Percentiles rank a stretch among this genome's conserved stretches.
Evolutionary conservation across 2,888 invertebrate genomes (phyloP).

Genomic region (Cephonodes hylas): DNA sequence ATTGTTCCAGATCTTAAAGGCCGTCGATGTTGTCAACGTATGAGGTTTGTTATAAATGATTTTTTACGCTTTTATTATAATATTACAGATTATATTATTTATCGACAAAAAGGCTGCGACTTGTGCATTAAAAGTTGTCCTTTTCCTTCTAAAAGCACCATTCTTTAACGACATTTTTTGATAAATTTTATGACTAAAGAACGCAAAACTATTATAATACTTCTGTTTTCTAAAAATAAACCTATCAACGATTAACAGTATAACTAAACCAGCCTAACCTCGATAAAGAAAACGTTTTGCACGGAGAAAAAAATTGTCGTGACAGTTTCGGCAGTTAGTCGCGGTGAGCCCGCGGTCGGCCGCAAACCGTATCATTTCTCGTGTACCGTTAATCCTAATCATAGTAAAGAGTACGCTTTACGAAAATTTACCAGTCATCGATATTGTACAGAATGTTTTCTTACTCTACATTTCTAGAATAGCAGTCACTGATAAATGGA

Average conservation of each 20-base stretch:
- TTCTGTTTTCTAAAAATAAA: too few relatives aligned
- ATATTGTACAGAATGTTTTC: neutral
- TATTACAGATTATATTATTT: too few relatives aligned
- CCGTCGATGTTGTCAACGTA: slow-evolving; percentile 20
- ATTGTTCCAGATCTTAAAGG: slow-evolving; percentile 35
- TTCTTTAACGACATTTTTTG: too few relatives aligned
- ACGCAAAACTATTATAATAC: too few relatives aligned
- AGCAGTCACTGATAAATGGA: too few relatives aligned
- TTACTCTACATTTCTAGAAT: too few relatives aligned
- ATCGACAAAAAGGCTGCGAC: too few relatives aligned
- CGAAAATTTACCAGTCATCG: slow-evolving; percentile 9
- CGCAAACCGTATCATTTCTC: slow-evolving; percentile 13
- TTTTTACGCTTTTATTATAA: neutral
- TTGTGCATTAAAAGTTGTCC: too few relatives aligned
- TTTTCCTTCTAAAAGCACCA: too few relatives aligned
- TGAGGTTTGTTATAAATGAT: slow-evolving; percentile 30
- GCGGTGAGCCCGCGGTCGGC: neutral
- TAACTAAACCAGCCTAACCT: neutral
- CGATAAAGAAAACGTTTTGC: neutral
- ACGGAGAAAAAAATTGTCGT: slow-evolving; percentile 2
- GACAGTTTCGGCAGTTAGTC: slow-evolving; percentile 7
- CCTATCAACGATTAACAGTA: neutral
- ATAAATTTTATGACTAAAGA: too few relatives aligned
- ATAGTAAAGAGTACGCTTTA: slow-evolving; percentile 5
- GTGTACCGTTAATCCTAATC: slow-evolving; percentile 8